These are phyloP conservation scores for Drosophila pachea DNA, from an alignment of 1,140 invertebrate species.

Conservation along the genomic window DNA sequence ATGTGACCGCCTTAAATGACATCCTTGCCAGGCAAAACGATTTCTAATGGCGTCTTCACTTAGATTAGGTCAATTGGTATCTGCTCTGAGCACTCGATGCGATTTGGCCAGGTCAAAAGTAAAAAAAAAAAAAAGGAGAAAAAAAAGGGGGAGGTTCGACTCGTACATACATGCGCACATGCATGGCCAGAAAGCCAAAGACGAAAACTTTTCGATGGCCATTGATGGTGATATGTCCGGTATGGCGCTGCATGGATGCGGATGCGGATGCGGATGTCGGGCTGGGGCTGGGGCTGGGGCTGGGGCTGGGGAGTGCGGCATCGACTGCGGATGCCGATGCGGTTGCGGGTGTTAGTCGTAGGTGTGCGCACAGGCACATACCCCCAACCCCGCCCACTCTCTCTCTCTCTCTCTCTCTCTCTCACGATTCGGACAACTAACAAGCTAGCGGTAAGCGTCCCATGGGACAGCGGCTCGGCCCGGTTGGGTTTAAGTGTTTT, in stretches of 20 bases:
- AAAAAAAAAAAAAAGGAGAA: constrained; percentile 21
- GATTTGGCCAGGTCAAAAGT: constrained; percentile 12
- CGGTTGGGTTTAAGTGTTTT: constrained; percentile 75
- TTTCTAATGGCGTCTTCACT: constrained; percentile 66
- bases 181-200: constrained; percentile 48
- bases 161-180: not conserved
- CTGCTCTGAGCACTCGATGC: constrained; percentile 30
- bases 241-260: constrained; percentile 12
- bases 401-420: no score
- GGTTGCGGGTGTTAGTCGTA: not conserved
- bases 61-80: constrained; percentile 52
- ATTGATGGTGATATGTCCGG: constrained; percentile 73
- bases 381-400: no score
- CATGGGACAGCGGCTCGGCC: constrained; percentile 61
- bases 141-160: constrained; percentile 7
- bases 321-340: not conserved
- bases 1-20: constrained; percentile 56
- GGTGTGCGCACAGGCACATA: no score
- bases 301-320: no score
- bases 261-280: no score
- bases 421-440: constrained; percentile 49
- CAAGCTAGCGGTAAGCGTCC: constrained; percentile 49
- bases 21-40: constrained; percentile 64
- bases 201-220: constrained; percentile 62
- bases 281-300: constrained; percentile 9